Base-by-base conservation (phyloP, 1,140 invertebrate species). In the Brachionus paranguensis region DNA sequence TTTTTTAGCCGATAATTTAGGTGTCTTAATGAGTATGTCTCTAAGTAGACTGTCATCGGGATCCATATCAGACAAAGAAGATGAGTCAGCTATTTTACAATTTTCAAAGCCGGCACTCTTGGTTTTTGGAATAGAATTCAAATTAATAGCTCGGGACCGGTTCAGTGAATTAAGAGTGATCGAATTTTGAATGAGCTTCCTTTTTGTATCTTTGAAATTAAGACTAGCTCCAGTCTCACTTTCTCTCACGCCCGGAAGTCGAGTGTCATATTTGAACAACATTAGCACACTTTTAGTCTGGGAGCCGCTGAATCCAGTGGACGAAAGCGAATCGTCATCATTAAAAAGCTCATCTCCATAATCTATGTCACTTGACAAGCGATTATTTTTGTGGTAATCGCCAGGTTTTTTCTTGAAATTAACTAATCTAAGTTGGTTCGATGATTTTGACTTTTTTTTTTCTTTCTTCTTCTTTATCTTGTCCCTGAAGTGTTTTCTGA, bases 1-100 rank as follows among this genome's bases (percentile, higher is more conserved):
- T 72, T 72, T 72, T 72, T 43, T 72, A n/a, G 17, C 17, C 1
- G n/a, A 20, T 72, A 43, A 41, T 20, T 72, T 45, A 8, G 68
- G 68, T 47, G 68, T 72, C 43, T 79, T 79, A 11, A 79, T 20
- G 12, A 79, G 41, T 53, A 79, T 79, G 33, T 64, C 55, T 14
- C 17, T 29, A 20, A 81, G 78, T 8, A 81, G 29, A 68, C 6
- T 81, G 14, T 81, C 78, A 47, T 81, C 78, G 3, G 78, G 78
- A 43, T 81, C 78, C 53, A 81, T 60, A 47, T 81, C 78, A 14
- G 78, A 81, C 24, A 81, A 43, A 8, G 78, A 81, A 5, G 72
- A 76, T 1, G 45, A 50, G 7, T 76, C 47, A 10, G 20, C 27
- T 29, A 50, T 76, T 20, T n/a, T 76, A 29, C 27, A 53, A 17